Evolutionary conservation across 2,113 vertebrate genomes (phyloP), one percentile per base, ranked within the genome.

Genomic region (Prolemur simus): DNA sequence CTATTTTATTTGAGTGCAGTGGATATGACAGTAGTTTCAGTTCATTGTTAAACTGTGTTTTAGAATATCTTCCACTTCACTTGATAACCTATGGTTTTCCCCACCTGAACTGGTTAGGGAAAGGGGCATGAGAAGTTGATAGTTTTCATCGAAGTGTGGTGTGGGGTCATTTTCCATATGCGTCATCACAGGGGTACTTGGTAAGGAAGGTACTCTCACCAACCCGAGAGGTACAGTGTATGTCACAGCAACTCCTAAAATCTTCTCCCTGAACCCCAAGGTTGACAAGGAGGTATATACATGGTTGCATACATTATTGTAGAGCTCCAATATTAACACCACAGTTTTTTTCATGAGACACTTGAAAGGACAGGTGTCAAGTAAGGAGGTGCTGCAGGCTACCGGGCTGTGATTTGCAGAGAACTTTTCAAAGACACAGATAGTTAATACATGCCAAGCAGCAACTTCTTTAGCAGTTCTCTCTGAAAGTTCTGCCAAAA

Each of bases 391-490:
- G 69, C 85, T 93, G 8, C 29, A 45, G 47, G n/a, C 87, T 90
- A 4, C 66, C 42, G 27, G 37, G 4, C 90, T 63, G 27, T 58
- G 63, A 17, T 7, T 73, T 64, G 27, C 54, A 49, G 21, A 37
- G 86, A 97, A 73, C 3, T 0, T n/a, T 63, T 83, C 37, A 1
- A 74, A 34, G 9, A 42, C 66, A 49, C 6, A 87, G 49, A 60
- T 42, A 82, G 12, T 68, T 94, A 25, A 84, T 94, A 13, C 29
- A 32, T 63, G 63, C 71, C 52, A 71, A 47, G 25, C 60, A 74
- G 52, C 56, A 69, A 87, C 83, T 95, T 98, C 83, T 95, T 98
- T 21, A 29, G 60, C 56, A 49, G 2, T 0, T 47, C 12, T 89
- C 6, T 23, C 42, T 77, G 83, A 89, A 90, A 49, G 56, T 89